These are phyloP conservation scores for Himalopsyche japonica DNA, from an alignment of 2,888 invertebrate genomes.

Conservation along the genomic window DNA sequence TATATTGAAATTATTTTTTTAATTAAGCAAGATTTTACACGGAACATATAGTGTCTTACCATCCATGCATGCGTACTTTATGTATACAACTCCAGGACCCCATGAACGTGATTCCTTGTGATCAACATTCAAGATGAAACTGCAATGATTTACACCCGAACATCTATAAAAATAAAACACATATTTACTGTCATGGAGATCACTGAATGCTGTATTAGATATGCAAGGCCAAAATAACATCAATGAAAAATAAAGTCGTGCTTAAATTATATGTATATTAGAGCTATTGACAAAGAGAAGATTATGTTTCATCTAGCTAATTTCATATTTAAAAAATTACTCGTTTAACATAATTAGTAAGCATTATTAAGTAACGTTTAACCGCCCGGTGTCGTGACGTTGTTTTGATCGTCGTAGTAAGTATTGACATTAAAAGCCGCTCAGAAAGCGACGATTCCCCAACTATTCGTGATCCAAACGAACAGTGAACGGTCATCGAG, in stretches of 20 bases:
- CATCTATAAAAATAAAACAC: conserved; percentile 60
- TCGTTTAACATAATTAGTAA: too few relatives aligned
- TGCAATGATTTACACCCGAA: conserved; percentile 75
- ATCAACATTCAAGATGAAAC: conserved; percentile 68
- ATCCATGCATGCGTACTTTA: conserved; percentile 76
- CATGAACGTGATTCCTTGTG: conserved; percentile 66
- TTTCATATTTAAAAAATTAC: too few relatives aligned
- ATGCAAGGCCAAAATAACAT: too few relatives aligned
- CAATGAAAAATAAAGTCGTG: too few relatives aligned
- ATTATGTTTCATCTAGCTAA: too few relatives aligned
- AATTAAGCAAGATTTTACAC: too few relatives aligned
- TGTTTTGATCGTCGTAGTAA: neutral
- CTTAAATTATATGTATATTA: too few relatives aligned
- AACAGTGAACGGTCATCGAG: conserved; percentile 39
- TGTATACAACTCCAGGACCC: conserved; percentile 67
- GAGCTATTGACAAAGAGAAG: too few relatives aligned
- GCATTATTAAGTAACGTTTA: too few relatives aligned
- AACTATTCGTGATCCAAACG: conserved; percentile 2
- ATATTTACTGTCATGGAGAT: conserved; percentile 33
- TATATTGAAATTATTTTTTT: too few relatives aligned
- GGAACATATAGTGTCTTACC: conserved; percentile 56
- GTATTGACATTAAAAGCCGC: conserved; percentile 11
- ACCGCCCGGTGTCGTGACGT: too few relatives aligned
- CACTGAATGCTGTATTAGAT: neutral
- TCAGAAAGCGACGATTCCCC: conserved; percentile 38